Percentiles rank a stretch among this genome's conserved stretches.
phyloP scores from a whole-genome alignment of 35 echinoderm and acorn worm species.

The Stichopus chloronotus region DNA sequence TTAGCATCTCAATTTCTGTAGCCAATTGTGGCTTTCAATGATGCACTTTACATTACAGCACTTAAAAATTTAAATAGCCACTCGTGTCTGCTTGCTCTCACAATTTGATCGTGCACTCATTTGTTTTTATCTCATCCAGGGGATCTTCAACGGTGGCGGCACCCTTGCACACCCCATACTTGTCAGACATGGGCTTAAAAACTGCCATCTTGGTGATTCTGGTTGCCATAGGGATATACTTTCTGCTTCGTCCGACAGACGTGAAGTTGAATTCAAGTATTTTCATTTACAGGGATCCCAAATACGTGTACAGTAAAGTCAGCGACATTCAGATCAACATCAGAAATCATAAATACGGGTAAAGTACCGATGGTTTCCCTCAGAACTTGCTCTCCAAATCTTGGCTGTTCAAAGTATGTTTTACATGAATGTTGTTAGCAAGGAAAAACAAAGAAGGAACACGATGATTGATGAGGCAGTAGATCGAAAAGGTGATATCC shows the following conservation, averaged over 20 bases:
- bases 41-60: too few species aligned
- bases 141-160: constrained; percentile 21
- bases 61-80: too few species aligned
- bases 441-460: background rate
- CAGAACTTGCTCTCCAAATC: background rate
- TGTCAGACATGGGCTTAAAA: constrained; percentile 52
- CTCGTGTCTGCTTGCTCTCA: too few species aligned
- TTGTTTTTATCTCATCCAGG: background rate
- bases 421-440: background rate
- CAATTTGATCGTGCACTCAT: too few species aligned
- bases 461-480: background rate
- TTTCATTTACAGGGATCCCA: constrained; percentile 43
- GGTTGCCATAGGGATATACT: constrained; percentile 36
- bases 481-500: too few species aligned
- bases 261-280: constrained; percentile 37
- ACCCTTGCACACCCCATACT: constrained; percentile 1
- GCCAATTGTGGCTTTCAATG: too few species aligned
- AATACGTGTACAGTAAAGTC: constrained; percentile 40
- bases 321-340: constrained; percentile 38
- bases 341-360: constrained; percentile 40
- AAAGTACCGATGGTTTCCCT: background rate
- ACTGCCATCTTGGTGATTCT: constrained; percentile 48
- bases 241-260: constrained; percentile 18
- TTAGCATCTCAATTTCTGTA: too few species aligned
- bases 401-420: too few species aligned